Percentiles rank a stretch among this genome's conserved stretches.
Evolutionary conservation across 2,797 vertebrate species (phyloP).

Genomic region (Argentina silus): DNA sequence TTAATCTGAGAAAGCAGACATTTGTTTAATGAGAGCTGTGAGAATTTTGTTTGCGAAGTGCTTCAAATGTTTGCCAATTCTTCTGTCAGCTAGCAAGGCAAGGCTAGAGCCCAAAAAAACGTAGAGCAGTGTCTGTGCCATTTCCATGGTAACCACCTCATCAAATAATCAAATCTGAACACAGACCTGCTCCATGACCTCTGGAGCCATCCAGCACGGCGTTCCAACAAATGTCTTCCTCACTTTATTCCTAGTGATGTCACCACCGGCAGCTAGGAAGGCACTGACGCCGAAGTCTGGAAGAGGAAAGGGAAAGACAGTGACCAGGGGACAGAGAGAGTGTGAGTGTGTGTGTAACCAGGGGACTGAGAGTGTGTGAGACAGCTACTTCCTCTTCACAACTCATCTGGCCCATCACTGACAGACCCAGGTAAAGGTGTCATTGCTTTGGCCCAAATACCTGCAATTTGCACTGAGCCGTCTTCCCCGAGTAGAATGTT

Average conservation of each 20-base stretch:
- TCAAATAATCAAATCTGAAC: not conserved
- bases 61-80: no score
- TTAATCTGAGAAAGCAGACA: no score
- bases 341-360: no score
- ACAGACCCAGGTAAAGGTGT: not conserved
- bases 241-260: conserved; percentile 97
- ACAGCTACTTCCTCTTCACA: no score
- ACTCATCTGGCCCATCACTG: no score
- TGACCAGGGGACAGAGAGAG: not conserved
- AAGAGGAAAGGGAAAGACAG: not conserved
- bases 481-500: conserved; percentile 98
- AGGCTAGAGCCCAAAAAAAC: not conserved
- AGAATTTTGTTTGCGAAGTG: no score
- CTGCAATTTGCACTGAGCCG: conserved; percentile 98
- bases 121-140: not conserved
- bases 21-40: no score
- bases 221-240: conserved; percentile 98
- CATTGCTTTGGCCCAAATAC: conserved; percentile 71
- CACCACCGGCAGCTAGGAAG: conserved; percentile 94
- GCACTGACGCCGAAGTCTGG: conserved; percentile 96
- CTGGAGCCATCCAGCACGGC: conserved; percentile 98
- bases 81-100: not conserved
- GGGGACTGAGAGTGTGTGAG: no score
- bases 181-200: conserved; percentile 96
- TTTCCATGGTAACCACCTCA: not conserved